phyloP scores from a whole-genome alignment of 2,113 vertebrate species.

The Neolamprologus cancellatus region DNA sequence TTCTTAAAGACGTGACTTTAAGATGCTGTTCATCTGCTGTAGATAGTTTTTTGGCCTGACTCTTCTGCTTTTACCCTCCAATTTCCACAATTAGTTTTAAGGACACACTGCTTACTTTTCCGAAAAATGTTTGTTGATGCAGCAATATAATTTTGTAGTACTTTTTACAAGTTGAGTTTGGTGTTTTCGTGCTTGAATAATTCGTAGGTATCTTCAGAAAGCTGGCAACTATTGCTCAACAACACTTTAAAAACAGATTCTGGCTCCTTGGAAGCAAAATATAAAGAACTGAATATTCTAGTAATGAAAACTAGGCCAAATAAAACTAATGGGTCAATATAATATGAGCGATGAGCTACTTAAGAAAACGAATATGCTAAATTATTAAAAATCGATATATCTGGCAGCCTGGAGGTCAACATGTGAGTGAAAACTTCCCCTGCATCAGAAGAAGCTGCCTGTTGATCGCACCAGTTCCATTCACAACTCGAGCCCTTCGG shows the following conservation, averaged over 20 bases:
- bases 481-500: constrained; percentile 12
- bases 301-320: neutral
- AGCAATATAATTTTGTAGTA: neutral
- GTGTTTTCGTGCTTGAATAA: neutral
- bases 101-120: neutral
- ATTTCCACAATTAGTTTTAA: neutral
- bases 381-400: neutral
- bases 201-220: fast-evolving
- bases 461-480: constrained; percentile 1
- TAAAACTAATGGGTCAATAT: neutral
- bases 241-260: neutral
- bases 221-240: fast-evolving
- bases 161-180: fast-evolving
- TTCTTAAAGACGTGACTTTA: neutral
- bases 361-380: neutral
- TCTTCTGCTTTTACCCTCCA: neutral
- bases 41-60: neutral
- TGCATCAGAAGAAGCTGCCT: neutral
- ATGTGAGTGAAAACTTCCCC: neutral
- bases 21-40: neutral
- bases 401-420: neutral
- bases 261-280: neutral
- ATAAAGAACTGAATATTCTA: neutral
- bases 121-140: fast-evolving
- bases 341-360: neutral